Conservation (phyloP, 2,888 invertebrate species). For the Drosophila meridiana region DNA sequence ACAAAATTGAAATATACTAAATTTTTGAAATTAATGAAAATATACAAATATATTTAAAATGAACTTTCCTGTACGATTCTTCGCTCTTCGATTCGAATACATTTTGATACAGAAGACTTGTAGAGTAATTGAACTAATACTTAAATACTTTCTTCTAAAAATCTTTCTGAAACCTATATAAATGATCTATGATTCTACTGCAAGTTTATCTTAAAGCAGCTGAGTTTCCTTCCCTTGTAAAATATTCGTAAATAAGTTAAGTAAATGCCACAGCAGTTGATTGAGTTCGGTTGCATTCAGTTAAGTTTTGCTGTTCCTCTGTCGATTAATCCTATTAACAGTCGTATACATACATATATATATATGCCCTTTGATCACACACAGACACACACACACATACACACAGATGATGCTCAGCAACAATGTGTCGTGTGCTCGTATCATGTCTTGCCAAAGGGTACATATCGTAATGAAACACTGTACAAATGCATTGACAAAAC, state of each 20-base stretch:
- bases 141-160: conserved; percentile 13
- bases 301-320: conserved; percentile 37
- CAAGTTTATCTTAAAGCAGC: conserved; percentile 20
- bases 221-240: conserved; percentile 43
- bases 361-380: conserved; percentile 7
- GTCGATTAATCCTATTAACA: conserved; percentile 33
- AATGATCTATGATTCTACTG: conserved; percentile 2
- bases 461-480: conserved; percentile 40
- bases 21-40: background rate
- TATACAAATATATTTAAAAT: background rate
- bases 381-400: conserved; percentile 26
- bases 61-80: no score
- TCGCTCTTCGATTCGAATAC: background rate
- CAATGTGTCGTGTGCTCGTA: conserved; percentile 49
- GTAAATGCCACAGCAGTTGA: conserved; percentile 27
- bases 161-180: background rate
- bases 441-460: conserved; percentile 40
- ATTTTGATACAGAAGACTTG: background rate
- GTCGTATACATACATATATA: conserved; percentile 26
- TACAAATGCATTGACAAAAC: conserved; percentile 51
- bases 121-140: background rate
- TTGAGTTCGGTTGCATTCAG: conserved; percentile 32
- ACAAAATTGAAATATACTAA: background rate
- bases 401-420: conserved; percentile 23
- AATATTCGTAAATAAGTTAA: conserved; percentile 34